These are phyloP conservation scores for Coleophora flavipennella DNA, from an alignment of 2,888 invertebrate species.

Conservation along the genomic window DNA sequence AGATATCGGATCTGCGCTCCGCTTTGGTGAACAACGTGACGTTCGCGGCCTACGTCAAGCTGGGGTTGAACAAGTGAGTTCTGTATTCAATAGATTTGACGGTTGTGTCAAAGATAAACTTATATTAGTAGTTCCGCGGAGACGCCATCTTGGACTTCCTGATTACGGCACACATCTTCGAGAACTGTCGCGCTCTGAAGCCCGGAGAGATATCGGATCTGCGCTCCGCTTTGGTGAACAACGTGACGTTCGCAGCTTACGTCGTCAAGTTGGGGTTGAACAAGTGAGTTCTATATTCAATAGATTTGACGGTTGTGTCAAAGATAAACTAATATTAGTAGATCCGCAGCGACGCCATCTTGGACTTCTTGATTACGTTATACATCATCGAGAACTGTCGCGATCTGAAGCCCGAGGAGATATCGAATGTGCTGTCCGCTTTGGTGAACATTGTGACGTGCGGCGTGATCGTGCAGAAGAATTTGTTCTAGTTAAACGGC, in stretches of 20 bases:
- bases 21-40: slow-evolving; percentile 97
- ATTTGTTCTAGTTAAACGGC: no score
- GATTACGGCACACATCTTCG: slow-evolving; percentile 89
- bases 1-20: slow-evolving; percentile 93
- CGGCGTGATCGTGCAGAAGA: no score
- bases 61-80: slow-evolving; percentile 85
- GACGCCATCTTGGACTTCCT: slow-evolving; percentile 94
- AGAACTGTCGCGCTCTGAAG: slow-evolving; percentile 76
- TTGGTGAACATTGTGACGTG: slow-evolving; percentile 97
- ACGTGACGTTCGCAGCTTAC: slow-evolving; percentile 93
- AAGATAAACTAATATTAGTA: no score
- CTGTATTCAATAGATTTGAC: no score
- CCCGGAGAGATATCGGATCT: slow-evolving; percentile 95
- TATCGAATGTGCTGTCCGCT: slow-evolving; percentile 95
- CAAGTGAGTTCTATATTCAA: slow-evolving; percentile 66
- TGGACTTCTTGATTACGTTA: slow-evolving; percentile 91
- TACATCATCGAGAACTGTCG: slow-evolving; percentile 86
- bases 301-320: no score
- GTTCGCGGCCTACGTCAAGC: slow-evolving; percentile 89
- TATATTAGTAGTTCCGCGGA: slow-evolving; percentile 92
- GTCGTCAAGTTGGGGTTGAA: slow-evolving; percentile 90
- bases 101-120: no score
- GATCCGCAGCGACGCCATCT: slow-evolving; percentile 92
- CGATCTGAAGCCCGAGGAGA: slow-evolving; percentile 82
- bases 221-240: slow-evolving; percentile 96